Evolutionary conservation across 2,113 vertebrate species (phyloP).

Genomic region (Chloebia gouldiae): DNA sequence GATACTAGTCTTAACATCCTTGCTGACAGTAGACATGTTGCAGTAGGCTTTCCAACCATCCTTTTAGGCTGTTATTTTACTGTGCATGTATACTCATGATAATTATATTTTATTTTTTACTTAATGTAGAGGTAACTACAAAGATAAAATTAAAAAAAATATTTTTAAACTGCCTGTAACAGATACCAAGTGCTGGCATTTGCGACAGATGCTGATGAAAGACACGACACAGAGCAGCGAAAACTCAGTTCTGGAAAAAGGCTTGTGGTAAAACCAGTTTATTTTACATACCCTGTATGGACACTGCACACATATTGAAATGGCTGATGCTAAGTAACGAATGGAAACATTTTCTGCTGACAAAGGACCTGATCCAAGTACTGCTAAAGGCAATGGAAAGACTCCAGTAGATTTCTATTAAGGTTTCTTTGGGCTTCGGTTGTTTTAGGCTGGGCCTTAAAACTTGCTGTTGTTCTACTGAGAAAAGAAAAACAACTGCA

Average conservation of each 20-base stretch:
- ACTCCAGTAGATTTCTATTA: background rate
- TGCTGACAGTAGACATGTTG: background rate
- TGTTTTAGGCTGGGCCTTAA: background rate
- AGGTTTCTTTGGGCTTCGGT: background rate
- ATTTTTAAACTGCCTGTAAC: background rate
- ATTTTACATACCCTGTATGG: background rate
- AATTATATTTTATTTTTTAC: background rate
- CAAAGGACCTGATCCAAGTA: background rate
- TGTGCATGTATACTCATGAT: background rate
- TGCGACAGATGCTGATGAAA: constrained; percentile 90
- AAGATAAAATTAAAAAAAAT: background rate
- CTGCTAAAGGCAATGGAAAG: background rate
- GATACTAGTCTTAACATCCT: background rate
- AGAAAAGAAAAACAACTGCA: background rate
- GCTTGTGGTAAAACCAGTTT: constrained; percentile 74
- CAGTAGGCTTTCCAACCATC: background rate
- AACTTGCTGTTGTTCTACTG: background rate
- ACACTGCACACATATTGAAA: background rate
- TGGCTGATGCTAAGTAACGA: background rate
- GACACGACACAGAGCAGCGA: constrained; percentile 83
- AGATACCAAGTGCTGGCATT: constrained; percentile 95
- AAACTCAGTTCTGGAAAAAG: constrained; percentile 88
- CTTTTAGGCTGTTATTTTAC: background rate
- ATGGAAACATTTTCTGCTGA: background rate
- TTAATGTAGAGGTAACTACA: background rate